phyloP scores from a whole-genome alignment of 2,113 vertebrate genomes.

The Anolis sagrei region DNA sequence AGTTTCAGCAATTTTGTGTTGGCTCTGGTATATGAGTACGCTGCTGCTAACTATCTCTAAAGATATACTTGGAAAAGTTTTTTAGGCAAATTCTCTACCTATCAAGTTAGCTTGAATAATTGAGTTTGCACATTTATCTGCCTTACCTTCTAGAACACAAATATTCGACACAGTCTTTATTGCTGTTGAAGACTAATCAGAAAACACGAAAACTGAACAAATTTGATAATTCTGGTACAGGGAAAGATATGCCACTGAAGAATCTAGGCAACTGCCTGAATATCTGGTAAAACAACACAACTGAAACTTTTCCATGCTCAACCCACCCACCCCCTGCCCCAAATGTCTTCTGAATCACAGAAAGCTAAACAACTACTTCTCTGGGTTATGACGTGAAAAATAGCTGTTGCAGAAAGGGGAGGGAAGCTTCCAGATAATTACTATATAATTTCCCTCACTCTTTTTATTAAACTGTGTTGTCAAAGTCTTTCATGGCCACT shows the following conservation, averaged over 20 bases:
- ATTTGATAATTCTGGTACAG: not conserved
- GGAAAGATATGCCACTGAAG: not conserved
- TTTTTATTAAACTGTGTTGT: no score
- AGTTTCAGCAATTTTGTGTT: no score
- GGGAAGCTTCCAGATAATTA: no score
- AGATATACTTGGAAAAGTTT: not conserved
- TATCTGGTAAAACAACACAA: not conserved
- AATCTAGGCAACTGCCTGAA: not conserved
- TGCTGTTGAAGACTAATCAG: not conserved
- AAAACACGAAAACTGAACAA: not conserved
- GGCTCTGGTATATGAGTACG: no score
- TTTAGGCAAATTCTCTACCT: not conserved
- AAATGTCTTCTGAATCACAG: not conserved
- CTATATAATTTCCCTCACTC: no score
- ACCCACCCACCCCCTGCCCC: no score
- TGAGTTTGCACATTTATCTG: no score
- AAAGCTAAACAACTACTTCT: not conserved
- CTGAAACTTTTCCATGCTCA: not conserved
- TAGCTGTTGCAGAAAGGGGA: not conserved
- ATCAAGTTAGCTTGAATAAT: not conserved
- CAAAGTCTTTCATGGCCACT: no score
- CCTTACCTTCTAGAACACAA: no score
- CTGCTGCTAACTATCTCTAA: not conserved
- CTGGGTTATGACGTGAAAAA: not conserved
- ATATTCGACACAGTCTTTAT: not conserved